phyloP scores from a whole-genome alignment of 2,888 invertebrate species.

The Erannis defoliaria region DNA sequence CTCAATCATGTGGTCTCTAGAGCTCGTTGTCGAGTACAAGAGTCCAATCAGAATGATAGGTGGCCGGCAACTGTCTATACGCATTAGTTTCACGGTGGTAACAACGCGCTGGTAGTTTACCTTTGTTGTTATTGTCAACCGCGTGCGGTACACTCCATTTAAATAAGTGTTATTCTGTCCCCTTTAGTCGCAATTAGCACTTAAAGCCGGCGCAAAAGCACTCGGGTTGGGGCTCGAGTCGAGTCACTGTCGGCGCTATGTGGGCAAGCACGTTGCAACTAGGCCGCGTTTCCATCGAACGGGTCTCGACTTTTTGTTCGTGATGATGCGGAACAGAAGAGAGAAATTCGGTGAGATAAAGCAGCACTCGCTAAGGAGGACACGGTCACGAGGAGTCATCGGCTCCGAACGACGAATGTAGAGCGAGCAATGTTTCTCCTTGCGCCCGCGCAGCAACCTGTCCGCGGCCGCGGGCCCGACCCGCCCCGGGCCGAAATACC shows the following conservation, averaged over 20 bases:
- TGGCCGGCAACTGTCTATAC: slow-evolving; percentile 14
- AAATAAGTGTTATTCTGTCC: slow-evolving; percentile 55
- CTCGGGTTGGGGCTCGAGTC: slow-evolving; percentile 54
- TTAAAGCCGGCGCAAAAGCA: slow-evolving; percentile 53
- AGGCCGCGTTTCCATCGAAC: slow-evolving; percentile 80
- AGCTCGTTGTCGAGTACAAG: slow-evolving; percentile 15
- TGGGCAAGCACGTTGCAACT: slow-evolving; percentile 67
- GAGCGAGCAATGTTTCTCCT: slow-evolving; percentile 80
- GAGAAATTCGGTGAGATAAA: slow-evolving; percentile 84
- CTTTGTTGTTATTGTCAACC: slow-evolving; percentile 48
- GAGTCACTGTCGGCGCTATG: slow-evolving; percentile 44
- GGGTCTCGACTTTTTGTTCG: slow-evolving; percentile 83
- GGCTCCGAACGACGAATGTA: slow-evolving; percentile 79
- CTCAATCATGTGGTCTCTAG: slow-evolving; percentile 6
- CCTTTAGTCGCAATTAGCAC: slow-evolving; percentile 64
- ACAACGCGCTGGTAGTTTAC: slow-evolving; percentile 24
- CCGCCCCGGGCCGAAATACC: slow-evolving; percentile 62
- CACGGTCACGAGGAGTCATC: slow-evolving; percentile 84
- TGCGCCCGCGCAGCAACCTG: slow-evolving; percentile 67
- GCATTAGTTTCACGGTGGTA: slow-evolving; percentile 21
- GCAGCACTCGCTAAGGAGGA: slow-evolving; percentile 80
- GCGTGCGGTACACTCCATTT: slow-evolving; percentile 43
- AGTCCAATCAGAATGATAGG: slow-evolving; percentile 6
- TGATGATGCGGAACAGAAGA: slow-evolving; percentile 83
- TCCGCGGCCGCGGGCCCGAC: slow-evolving; percentile 56